A percentile compares a stretch with the other conserved stretches of the same genome.
Evolutionary conservation across 92 coral and sea anemone species (phyloP).

Genomic region (Epizoanthus scotinus): DNA sequence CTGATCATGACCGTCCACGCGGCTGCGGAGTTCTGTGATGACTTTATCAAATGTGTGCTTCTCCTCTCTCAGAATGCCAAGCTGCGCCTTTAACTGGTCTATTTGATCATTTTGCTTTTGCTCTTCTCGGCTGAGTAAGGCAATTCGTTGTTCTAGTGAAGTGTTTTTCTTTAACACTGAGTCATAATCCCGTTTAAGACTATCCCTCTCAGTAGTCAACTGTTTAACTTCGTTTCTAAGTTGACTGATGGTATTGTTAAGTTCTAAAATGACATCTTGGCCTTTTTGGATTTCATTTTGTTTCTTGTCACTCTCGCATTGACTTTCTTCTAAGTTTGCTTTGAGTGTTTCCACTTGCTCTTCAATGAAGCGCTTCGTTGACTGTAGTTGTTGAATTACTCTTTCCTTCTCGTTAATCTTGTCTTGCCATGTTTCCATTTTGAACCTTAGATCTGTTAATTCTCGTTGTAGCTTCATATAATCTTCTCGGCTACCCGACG

Average conservation of each 20-base stretch:
- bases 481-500: constrained; percentile 79
- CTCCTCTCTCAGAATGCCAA: constrained; percentile 69
- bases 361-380: constrained; percentile 70
- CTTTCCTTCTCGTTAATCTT: constrained; percentile 88
- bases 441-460: constrained; percentile 79
- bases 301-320: constrained; percentile 65
- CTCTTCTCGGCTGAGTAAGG: constrained; percentile 51
- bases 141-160: constrained; percentile 78
- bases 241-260: constrained; percentile 59
- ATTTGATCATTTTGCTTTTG: constrained; percentile 76
- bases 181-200: constrained; percentile 79
- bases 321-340: constrained; percentile 56
- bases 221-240: constrained; percentile 59
- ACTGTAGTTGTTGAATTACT: constrained; percentile 76
- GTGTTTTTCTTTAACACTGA: constrained; percentile 59
- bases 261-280: constrained; percentile 87
- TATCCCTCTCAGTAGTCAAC: constrained; percentile 64
- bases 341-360: constrained; percentile 81
- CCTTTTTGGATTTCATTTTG: constrained; percentile 73
- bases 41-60: constrained; percentile 60
- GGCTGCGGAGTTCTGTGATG: constrained; percentile 65
- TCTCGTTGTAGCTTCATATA: constrained; percentile 79
- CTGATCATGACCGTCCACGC: constrained; percentile 59
- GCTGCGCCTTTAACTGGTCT: constrained; percentile 70
- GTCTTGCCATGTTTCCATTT: constrained; percentile 83